Conservation (phyloP, 2,113 vertebrate genomes). For the Myiozetetes cayanensis region DNA sequence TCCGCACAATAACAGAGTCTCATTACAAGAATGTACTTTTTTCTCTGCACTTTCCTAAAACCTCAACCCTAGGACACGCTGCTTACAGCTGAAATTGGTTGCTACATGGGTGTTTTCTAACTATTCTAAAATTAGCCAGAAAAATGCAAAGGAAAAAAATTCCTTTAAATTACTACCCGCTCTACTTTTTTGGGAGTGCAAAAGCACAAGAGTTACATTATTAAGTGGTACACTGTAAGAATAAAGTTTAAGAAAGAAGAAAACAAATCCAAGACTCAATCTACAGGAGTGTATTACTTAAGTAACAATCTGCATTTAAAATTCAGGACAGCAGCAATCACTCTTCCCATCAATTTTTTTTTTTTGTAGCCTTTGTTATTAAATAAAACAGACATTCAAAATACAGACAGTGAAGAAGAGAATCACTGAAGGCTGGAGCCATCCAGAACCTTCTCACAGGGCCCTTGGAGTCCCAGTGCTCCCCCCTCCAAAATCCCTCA, state of each 20-base stretch:
- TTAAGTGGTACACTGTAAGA: not conserved
- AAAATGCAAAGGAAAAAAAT: not conserved
- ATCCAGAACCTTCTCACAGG: not conserved
- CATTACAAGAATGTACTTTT: not conserved
- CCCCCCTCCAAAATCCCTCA: not conserved
- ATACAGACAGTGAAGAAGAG: not conserved
- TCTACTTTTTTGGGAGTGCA: fast-evolving
- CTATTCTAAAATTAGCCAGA: not conserved
- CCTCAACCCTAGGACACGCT: not conserved
- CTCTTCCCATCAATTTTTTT: not conserved
- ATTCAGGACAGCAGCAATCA: not conserved
- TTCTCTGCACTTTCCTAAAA: not conserved
- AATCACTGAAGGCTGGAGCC: not conserved
- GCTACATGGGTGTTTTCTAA: not conserved
- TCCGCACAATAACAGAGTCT: not conserved
- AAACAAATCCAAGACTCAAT: not conserved
- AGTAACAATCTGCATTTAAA: not conserved
- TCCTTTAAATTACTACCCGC: not conserved
- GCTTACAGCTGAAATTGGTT: not conserved
- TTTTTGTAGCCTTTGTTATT: not conserved
- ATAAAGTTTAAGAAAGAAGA: not conserved
- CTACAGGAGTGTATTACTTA: not conserved
- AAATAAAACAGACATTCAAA: not conserved
- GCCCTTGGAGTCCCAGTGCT: not conserved
- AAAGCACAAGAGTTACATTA: not conserved